Evolutionary conservation across 2,797 vertebrate species (phyloP).

Genomic region (Apodemus agrarius): DNA sequence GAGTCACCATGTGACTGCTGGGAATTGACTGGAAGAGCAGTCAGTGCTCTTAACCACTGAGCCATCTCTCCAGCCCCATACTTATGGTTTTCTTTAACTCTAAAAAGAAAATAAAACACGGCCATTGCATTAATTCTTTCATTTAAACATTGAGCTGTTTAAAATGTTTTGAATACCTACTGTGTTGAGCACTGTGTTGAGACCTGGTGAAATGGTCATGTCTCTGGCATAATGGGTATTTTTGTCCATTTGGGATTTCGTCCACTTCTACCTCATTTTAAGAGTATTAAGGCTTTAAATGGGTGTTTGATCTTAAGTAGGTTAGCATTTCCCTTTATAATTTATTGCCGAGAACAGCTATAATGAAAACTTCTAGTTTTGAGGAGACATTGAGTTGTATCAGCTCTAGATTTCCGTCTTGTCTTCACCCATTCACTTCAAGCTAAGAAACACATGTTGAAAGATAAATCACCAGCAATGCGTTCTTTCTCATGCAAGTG

Average conservation of each 20-base stretch:
- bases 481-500: neutral
- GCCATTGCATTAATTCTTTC: neutral
- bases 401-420: neutral
- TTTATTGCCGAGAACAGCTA: neutral
- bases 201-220: neutral
- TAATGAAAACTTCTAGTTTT: slow-evolving; percentile 13
- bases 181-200: neutral
- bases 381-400: neutral
- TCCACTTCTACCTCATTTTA: slow-evolving; percentile 58
- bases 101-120: neutral
- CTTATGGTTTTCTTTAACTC: neutral
- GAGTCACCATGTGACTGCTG: too few species aligned
- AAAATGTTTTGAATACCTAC: neutral
- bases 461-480: neutral
- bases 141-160: slow-evolving; percentile 12
- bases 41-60: too few species aligned
- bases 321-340: slow-evolving; percentile 4
- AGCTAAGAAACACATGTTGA: neutral
- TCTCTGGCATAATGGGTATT: neutral
- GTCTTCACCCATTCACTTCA: slow-evolving; percentile 15
- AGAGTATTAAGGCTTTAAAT: slow-evolving; percentile 47
- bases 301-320: neutral
- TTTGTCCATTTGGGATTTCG: neutral
- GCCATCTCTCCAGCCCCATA: neutral
- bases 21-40: too few species aligned